A percentile compares a stretch with the other conserved stretches of the same genome.
phyloP scores from a whole-genome alignment of 2,888 invertebrate species.

The Cheilosia vernalis region DNA sequence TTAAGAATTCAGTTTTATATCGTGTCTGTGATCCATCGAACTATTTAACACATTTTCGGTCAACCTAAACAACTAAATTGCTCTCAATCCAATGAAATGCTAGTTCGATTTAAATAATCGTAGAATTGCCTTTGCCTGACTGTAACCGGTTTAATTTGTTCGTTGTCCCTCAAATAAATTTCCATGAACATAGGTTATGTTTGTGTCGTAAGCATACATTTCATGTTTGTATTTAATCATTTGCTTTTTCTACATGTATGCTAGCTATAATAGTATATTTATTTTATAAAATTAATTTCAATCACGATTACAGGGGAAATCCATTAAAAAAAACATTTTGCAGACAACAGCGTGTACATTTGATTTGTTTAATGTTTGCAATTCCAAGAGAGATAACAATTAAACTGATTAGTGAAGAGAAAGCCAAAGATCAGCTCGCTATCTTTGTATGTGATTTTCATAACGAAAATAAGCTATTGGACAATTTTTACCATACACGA shows the following conservation, averaged over 20 bases:
- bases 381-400: constrained; percentile 29
- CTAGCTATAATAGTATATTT: not conserved
- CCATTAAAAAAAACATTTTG: not conserved
- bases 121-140: constrained; percentile 7
- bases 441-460: not conserved
- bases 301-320: not conserved
- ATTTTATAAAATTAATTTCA: not conserved
- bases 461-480: not conserved
- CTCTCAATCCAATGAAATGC: constrained; percentile 23
- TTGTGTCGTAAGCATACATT: too few relatives aligned
- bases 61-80: not conserved
- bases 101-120: constrained; percentile 31
- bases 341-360: not conserved
- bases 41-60: constrained; percentile 20
- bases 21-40: not conserved
- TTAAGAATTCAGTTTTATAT: too few relatives aligned
- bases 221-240: constrained; percentile 1
- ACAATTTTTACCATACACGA: not conserved
- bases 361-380: constrained; percentile 8
- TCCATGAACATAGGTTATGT: not conserved
- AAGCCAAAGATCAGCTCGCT: constrained; percentile 42
- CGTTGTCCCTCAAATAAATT: not conserved
- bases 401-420: constrained; percentile 17
- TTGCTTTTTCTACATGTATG: not conserved
- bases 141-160: constrained; percentile 14